phyloP scores from a whole-genome alignment of 1,140 invertebrate genomes.

The Liolophura sinensis region DNA sequence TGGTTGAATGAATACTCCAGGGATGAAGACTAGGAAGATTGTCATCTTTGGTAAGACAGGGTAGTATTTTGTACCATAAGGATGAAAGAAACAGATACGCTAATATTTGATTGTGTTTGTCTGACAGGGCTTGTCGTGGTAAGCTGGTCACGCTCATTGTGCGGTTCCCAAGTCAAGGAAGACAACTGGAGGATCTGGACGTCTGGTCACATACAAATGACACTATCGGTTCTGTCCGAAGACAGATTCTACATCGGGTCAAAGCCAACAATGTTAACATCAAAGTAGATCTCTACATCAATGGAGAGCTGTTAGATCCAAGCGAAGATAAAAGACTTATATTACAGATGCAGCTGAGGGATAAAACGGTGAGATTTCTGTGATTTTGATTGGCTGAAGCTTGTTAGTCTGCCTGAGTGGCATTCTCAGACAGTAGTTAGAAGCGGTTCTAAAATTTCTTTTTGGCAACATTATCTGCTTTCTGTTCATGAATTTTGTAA shows the following conservation, averaged over 20 bases:
- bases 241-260: conserved; percentile 70
- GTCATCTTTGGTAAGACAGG: no score
- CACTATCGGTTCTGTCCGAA: conserved; percentile 79
- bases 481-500: no score
- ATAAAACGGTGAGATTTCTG: conserved; percentile 77
- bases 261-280: conserved; percentile 60
- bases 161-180: conserved; percentile 85
- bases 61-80: neutral
- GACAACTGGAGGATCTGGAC: conserved; percentile 90
- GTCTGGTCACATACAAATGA: conserved; percentile 93
- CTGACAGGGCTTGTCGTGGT: conserved; percentile 79
- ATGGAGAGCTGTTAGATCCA: conserved; percentile 85
- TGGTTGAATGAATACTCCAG: neutral
- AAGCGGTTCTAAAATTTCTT: no score
- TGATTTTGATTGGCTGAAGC: no score
- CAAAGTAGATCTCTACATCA: conserved; percentile 88
- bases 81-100: conserved; percentile 4
- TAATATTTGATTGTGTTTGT: conserved; percentile 24
- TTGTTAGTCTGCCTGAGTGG: no score
- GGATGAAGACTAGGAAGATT: neutral
- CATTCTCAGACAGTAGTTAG: no score
- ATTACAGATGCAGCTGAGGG: conserved; percentile 81
- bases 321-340: conserved; percentile 87
- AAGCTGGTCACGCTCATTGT: conserved; percentile 86
- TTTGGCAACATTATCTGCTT: no score